A percentile compares a stretch with the other conserved stretches of the same genome.
These are phyloP conservation scores for Nomada lathburiana DNA, from an alignment of 2,888 invertebrate species.

Conservation along the genomic window DNA sequence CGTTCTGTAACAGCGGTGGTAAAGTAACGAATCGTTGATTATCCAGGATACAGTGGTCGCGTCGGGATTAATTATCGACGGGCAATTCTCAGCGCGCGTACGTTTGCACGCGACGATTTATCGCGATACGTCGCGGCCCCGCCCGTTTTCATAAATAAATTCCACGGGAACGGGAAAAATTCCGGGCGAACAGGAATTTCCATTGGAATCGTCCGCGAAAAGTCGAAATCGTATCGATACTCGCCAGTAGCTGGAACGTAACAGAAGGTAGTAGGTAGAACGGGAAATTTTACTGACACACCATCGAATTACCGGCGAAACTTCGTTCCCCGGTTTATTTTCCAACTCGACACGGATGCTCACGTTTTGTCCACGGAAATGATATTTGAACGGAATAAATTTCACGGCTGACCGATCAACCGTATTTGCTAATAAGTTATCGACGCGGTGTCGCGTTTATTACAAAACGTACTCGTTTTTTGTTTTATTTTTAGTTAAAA, in stretches of 20 bases:
- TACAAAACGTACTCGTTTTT: background rate
- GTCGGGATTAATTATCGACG: conserved; percentile 45
- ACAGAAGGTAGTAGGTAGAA: background rate
- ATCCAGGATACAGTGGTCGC: conserved; percentile 7
- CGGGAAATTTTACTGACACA: background rate
- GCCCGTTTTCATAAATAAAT: conserved; percentile 27
- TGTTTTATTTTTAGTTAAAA: background rate
- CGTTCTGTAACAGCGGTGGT: background rate
- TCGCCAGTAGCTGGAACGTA: background rate
- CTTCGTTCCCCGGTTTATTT: conserved; percentile 23
- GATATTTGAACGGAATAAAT: conserved; percentile 28
- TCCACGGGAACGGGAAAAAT: conserved; percentile 9
- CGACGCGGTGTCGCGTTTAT: background rate
- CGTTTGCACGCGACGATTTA: conserved; percentile 25
- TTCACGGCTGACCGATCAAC: background rate
- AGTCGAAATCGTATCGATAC: background rate
- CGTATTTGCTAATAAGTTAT: conserved; percentile 14
- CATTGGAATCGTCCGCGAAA: conserved; percentile 15
- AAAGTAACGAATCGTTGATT: conserved; percentile 25
- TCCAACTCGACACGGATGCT: background rate
- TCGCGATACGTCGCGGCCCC: conserved; percentile 2
- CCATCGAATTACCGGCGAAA: conserved; percentile 33
- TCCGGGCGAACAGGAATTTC: conserved; percentile 11
- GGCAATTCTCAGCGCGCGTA: conserved; percentile 14
- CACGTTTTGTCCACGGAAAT: conserved; percentile 7